Conservation (phyloP, 2,797 vertebrate species). For the Chrysolophus pictus region DNA sequence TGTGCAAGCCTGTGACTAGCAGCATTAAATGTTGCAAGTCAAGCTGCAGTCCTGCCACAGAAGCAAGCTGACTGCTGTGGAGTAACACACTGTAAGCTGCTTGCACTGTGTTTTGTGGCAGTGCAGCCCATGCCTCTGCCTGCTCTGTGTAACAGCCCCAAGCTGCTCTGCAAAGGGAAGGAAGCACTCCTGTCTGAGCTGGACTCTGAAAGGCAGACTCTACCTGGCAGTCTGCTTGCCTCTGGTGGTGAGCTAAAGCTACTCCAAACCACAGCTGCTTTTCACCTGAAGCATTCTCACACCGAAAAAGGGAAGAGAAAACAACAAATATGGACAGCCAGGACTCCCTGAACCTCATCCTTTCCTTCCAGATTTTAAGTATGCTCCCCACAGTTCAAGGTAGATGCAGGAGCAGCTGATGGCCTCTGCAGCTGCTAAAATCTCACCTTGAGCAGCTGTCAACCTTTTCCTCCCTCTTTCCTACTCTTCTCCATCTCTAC, state of each 20-base stretch:
- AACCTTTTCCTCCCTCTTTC: background rate
- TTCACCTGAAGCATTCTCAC: background rate
- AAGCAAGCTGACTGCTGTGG: accelerated
- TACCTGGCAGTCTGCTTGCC: background rate
- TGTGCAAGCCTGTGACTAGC: accelerated
- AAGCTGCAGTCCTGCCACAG: background rate
- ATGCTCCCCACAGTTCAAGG: background rate
- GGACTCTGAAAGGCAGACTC: background rate
- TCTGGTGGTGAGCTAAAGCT: background rate
- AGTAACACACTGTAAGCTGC: accelerated
- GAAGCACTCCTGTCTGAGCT: background rate
- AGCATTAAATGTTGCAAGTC: accelerated
- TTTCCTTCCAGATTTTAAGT: background rate
- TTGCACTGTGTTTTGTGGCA: accelerated
- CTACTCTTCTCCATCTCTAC: background rate
- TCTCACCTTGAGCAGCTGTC: background rate
- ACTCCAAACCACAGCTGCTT: background rate
- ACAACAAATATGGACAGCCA: background rate
- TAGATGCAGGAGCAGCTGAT: background rate
- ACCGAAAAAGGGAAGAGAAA: background rate
- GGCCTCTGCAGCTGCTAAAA: background rate
- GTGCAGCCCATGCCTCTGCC: accelerated
- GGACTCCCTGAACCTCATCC: background rate
- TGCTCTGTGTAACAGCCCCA: background rate
- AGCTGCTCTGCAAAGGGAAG: background rate